Conservation (phyloP, 2,113 vertebrate genomes). For the Mustelus asterias region DNA sequence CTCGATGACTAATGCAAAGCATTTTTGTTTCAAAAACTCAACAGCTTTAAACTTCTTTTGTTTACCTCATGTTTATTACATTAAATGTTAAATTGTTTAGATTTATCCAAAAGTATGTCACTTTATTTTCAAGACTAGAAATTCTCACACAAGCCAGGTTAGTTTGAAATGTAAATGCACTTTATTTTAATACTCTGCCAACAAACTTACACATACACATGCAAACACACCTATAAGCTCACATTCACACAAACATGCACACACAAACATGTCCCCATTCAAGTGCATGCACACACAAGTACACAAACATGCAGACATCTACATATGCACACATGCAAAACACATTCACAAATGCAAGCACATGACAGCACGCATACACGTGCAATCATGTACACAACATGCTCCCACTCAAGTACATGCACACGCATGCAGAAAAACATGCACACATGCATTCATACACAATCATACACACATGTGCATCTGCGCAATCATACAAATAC, state of each 20-base stretch:
- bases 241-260: neutral
- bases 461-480: neutral
- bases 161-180: neutral
- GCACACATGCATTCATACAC: neutral
- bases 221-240: neutral
- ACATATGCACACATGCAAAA: neutral
- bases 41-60: neutral
- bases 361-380: no score
- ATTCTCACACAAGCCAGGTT: neutral
- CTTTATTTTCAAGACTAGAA: neutral
- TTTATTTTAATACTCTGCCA: neutral
- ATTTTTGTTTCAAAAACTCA: neutral
- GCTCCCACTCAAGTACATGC: no score
- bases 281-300: no score
- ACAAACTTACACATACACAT: neutral
- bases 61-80: neutral
- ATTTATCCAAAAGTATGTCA: neutral
- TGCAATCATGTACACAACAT: neutral
- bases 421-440: neutral
- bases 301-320: neutral
- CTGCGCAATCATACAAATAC: neutral
- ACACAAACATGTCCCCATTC: neutral
- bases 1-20: neutral
- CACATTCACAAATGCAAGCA: neutral
- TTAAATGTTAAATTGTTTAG: neutral